Conservation (phyloP, 2,797 vertebrate genomes). For the Hippoglossus hippoglossus region DNA sequence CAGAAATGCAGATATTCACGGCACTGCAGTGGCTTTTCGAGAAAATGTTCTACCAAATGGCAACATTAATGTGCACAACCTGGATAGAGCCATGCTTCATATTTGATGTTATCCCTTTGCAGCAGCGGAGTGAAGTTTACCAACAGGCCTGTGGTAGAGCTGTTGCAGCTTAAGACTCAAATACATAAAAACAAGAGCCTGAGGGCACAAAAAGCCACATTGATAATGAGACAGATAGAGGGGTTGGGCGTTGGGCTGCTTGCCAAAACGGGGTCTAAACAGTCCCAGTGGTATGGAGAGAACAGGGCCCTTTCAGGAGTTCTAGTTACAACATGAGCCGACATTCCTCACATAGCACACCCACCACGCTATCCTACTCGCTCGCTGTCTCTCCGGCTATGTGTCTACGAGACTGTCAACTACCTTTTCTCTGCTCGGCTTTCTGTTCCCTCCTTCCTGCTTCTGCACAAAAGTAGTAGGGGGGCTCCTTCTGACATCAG, state of each 20-base stretch:
- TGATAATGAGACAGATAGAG: conserved; percentile 60
- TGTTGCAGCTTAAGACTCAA: conserved; percentile 7
- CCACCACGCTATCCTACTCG: conserved; percentile 73
- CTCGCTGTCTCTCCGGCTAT: conserved; percentile 21
- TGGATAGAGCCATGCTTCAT: background rate
- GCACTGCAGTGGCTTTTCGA: no score
- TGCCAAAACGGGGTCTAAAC: conserved; percentile 69
- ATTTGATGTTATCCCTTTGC: background rate
- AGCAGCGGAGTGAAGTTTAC: no score
- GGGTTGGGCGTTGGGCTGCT: conserved; percentile 54
- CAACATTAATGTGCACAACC: conserved; percentile 2
- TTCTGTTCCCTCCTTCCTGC: background rate
- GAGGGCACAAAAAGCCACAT: conserved; percentile 56
- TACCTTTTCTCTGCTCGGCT: conserved; percentile 20
- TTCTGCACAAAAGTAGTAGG: conserved; percentile 21
- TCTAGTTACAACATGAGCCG: conserved; percentile 84
- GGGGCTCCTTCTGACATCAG: conserved; percentile 46
- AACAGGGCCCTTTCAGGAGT: conserved; percentile 76
- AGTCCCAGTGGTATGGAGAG: conserved; percentile 66
- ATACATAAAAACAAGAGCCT: conserved; percentile 45
- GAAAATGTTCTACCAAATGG: background rate
- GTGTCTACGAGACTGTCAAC: conserved; percentile 36
- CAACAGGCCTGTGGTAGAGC: background rate
- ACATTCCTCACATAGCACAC: conserved; percentile 85
- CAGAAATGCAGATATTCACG: no score